A percentile compares a stretch with the other conserved stretches of the same genome.
Evolutionary conservation across 2,888 invertebrate species (phyloP).

Genomic region (Aromia moschata): DNA sequence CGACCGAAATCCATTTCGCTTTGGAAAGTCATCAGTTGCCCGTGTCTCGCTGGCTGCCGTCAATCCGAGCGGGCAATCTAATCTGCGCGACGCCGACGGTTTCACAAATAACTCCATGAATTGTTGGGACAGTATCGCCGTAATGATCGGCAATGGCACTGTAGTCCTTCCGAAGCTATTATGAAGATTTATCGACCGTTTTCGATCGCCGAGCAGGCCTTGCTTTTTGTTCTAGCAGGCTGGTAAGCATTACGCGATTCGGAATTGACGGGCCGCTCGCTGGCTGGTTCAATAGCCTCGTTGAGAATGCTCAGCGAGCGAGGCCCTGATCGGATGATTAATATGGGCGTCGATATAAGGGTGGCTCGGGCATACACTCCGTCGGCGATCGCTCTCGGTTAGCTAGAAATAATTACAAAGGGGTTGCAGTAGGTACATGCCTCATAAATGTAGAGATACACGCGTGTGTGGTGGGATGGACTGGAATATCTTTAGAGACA

Average conservation of each 20-base stretch:
- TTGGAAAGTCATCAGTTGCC: too few relatives aligned
- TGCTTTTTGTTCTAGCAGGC: slow-evolving; percentile 9
- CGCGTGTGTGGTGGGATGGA: too few relatives aligned
- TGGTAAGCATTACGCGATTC: slow-evolving; percentile 16
- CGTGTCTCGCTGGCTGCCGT: background rate
- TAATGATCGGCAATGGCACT: slow-evolving; percentile 1
- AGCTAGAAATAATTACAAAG: slow-evolving; percentile 15
- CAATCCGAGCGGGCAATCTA: background rate
- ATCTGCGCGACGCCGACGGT: too few relatives aligned
- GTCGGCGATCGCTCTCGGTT: background rate
- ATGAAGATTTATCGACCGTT: slow-evolving; percentile 15
- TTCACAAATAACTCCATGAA: slow-evolving; percentile 10
- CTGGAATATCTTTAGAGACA: too few relatives aligned
- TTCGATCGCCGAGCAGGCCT: slow-evolving; percentile 8
- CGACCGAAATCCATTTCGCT: too few relatives aligned
- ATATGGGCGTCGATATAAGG: slow-evolving; percentile 9
- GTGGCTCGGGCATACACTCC: slow-evolving; percentile 2
- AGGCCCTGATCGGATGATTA: slow-evolving; percentile 16
- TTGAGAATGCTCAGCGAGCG: slow-evolving; percentile 14
- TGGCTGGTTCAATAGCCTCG: slow-evolving; percentile 19
- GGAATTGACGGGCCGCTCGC: slow-evolving; percentile 13
- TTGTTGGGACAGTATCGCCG: background rate
- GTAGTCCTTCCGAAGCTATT: slow-evolving; percentile 8
- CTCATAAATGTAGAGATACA: too few relatives aligned
- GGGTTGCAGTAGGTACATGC: too few relatives aligned